Conservation (phyloP, 2,888 invertebrate genomes). For the Eudasyphora cyanicolor region DNA sequence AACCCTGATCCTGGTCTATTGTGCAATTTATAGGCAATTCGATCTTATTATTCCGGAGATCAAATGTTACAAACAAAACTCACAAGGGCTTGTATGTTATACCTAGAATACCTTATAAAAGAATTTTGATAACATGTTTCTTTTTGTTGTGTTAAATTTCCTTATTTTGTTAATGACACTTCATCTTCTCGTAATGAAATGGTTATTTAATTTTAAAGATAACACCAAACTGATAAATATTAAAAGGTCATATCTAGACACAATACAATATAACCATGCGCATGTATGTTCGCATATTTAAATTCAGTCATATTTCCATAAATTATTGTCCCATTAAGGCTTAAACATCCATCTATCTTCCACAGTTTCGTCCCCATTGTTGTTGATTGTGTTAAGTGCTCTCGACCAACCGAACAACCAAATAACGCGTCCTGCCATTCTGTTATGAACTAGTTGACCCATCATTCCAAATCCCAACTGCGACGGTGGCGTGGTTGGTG, state of each 20-base stretch:
- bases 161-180: too few relatives aligned
- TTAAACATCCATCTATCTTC: conserved; percentile 2
- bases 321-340: conserved; percentile 5
- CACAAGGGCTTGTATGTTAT: too few relatives aligned
- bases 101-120: too few relatives aligned
- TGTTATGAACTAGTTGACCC: background rate
- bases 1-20: too few relatives aligned
- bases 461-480: background rate
- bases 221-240: too few relatives aligned
- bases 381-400: background rate
- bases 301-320: background rate
- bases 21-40: too few relatives aligned
- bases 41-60: too few relatives aligned
- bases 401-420: background rate
- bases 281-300: background rate
- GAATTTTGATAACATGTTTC: too few relatives aligned
- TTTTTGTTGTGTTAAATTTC: too few relatives aligned
- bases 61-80: too few relatives aligned
- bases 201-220: too few relatives aligned
- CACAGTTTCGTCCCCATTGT: background rate
- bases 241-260: too few relatives aligned
- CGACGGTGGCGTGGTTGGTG: background rate
- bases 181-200: background rate
- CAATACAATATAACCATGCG: background rate
- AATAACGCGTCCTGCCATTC: background rate